Percentiles rank a stretch among this genome's conserved stretches.
These are phyloP conservation scores for Labeo catla DNA, from an alignment of 2,113 vertebrate species.

Conservation along the genomic window DNA sequence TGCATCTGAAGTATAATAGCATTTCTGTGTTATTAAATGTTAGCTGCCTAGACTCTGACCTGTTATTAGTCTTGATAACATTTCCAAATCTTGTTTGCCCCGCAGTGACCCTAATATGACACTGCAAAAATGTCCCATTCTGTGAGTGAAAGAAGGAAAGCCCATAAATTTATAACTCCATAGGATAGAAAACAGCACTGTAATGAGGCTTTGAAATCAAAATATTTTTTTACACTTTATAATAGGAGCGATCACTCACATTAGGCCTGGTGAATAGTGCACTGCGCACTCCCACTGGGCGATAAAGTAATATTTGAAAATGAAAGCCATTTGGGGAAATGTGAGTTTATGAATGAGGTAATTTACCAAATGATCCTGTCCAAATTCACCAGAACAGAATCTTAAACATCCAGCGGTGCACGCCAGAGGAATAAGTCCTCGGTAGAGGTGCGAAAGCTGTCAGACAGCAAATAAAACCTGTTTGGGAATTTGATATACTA, in stretches of 20 bases:
- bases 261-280: conserved; percentile 32
- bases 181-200: conserved; percentile 25
- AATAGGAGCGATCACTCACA: conserved; percentile 51
- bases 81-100: conserved; percentile 49
- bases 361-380: conserved; percentile 44
- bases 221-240: conserved; percentile 50
- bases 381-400: conserved; percentile 21
- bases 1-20: conserved; percentile 38
- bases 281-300: conserved; percentile 39
- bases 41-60: conserved; percentile 29
- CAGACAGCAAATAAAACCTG: not conserved
- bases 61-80: conserved; percentile 50
- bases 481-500: not conserved
- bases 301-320: conserved; percentile 42
- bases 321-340: conserved; percentile 46
- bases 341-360: conserved; percentile 49
- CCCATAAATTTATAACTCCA: conserved; percentile 45
- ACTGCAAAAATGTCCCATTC: conserved; percentile 47
- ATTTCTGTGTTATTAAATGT: conserved; percentile 45
- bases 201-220: conserved; percentile 53
- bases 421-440: not conserved
- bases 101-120: conserved; percentile 21
- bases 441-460: conserved; percentile 12
- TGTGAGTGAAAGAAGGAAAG: not conserved
- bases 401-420: conserved; percentile 33